phyloP scores from a whole-genome alignment of 2,113 vertebrate species.

The Crotalus viridis region DNA sequence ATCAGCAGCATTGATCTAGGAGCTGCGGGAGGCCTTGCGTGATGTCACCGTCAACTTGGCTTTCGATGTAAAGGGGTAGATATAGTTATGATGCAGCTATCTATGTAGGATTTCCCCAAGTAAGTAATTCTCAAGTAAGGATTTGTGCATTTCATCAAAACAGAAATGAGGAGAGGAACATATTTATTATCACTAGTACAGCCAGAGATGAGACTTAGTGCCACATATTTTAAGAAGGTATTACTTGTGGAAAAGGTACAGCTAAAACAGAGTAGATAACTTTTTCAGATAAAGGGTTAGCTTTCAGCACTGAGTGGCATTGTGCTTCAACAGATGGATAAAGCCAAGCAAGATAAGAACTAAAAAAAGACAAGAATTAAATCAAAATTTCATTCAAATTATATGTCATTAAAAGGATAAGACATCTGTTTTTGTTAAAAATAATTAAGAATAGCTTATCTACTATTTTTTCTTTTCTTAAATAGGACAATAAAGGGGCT shows the following conservation, averaged over 20 bases:
- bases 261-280: neutral
- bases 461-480: neutral
- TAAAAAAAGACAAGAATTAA: neutral
- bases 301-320: neutral
- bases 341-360: neutral
- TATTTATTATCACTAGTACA: neutral
- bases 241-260: neutral
- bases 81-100: neutral
- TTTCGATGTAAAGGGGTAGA: neutral
- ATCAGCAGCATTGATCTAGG: neutral
- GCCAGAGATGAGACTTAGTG: neutral
- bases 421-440: neutral
- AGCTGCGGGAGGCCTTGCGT: neutral
- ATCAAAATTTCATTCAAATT: neutral
- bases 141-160: neutral
- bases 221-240: neutral
- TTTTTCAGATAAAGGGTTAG: neutral
- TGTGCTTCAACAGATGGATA: neutral
- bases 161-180: neutral
- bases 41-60: neutral
- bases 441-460: neutral
- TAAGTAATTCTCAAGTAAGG: neutral
- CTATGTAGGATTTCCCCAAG: neutral
- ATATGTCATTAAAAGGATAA: neutral
- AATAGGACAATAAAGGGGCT: neutral